phyloP scores from a whole-genome alignment of 2,113 vertebrate genomes.

The Phaetusa simplex region DNA sequence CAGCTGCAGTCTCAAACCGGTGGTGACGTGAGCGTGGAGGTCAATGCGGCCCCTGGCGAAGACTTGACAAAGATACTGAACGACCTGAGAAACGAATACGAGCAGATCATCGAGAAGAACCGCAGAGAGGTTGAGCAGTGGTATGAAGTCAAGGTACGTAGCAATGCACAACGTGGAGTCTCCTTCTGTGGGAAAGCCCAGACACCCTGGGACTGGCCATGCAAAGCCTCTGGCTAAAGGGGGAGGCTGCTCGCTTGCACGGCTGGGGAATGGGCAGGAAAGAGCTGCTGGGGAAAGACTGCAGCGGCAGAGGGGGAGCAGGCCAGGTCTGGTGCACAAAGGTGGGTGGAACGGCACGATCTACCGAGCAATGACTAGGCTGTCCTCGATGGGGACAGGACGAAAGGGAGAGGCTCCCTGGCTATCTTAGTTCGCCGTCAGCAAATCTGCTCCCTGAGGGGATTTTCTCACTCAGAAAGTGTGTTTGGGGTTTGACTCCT shows the following conservation, averaged over 20 bases:
- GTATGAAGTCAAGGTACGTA: constrained; percentile 82
- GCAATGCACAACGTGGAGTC: background rate
- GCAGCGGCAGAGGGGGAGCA: background rate
- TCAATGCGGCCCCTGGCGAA: constrained; percentile 57
- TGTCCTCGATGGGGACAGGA: accelerated
- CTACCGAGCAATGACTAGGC: background rate
- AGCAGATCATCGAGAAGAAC: constrained; percentile 79
- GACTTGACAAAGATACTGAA: constrained; percentile 66
- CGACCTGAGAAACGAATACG: constrained; percentile 78
- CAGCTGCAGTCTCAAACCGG: constrained; percentile 36
- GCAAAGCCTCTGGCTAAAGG: background rate
- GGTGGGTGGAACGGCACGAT: background rate
- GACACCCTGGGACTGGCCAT: background rate
- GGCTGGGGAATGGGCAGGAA: background rate
- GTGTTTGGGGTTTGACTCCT: background rate
- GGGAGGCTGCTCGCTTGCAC: background rate
- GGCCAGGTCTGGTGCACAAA: background rate
- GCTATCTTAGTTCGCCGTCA: background rate
- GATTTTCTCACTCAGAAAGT: background rate
- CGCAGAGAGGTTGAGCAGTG: constrained; percentile 80
- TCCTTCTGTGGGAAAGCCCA: background rate
- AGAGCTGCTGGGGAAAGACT: background rate
- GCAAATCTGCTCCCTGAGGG: background rate
- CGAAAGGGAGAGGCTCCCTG: background rate
- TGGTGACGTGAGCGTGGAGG: constrained; percentile 68